Evolutionary conservation across 1,140 invertebrate genomes (phyloP), one percentile per base, ranked within the genome.

Genomic region (Drosophila tristis): DNA sequence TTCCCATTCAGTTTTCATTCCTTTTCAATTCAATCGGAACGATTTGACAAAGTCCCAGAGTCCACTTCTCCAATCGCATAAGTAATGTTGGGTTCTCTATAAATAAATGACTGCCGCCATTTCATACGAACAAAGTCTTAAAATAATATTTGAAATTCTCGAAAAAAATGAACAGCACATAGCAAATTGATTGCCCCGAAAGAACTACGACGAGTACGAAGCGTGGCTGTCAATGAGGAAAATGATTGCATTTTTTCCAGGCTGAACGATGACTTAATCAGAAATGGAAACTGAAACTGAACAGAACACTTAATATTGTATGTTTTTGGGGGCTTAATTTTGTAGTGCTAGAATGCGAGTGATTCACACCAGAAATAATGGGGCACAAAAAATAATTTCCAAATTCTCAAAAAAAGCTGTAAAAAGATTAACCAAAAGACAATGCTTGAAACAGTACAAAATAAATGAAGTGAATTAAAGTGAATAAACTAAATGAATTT

Each of bases 31-130:
- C 35, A 70, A 75, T 47, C 31, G 49, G 71, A 71, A 62, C 64
- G 57, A 80, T 70, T 68, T 77, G 67, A 85, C 74, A 85, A 85
- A 73, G 71, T 74, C 62, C 9, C 45, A 64, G 45, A 57, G 63
- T 53, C 48, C 4, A 50, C 60, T 42, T 61, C 54, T 29, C 29
- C 53, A 73, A 35, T 43, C 65, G 48, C 61, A 66, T 54, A 65
- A 54, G 42, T 54, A 42, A 35, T 58, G 60, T 73, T 73, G 23
- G 50, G 9, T 11, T 25, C 53, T 54, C 66, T 70, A 75, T 54
- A 67, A 70, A 81, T 54, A 79, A 67, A 58, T 78, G 63, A 59
- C 55, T 78, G 60, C 74, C 59, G 50, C 48, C 67, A 73, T 68
- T 39, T n/a, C 44, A 50, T 20, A 45, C 26, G 35, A n/a, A n/a